Base-by-base conservation (phyloP, 1,140 invertebrate genomes). In the Himalopsyche phryganea region DNA sequence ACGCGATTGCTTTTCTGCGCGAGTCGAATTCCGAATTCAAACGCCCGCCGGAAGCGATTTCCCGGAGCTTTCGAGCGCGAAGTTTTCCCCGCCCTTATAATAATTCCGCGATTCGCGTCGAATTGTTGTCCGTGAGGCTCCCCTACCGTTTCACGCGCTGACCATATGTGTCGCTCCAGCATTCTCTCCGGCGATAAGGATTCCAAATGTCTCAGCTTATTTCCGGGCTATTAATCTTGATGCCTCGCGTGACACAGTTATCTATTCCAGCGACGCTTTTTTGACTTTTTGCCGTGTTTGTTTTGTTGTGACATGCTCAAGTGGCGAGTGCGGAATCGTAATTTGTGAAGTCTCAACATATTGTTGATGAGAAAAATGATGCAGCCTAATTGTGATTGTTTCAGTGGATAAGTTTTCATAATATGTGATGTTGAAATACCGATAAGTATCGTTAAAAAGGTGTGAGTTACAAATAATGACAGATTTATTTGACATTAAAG, bases 21-120 rank as follows among this genome's bases (percentile, higher is more conserved):
- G 18, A 44, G 5, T 17, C 6, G n/a, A 19, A 17, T 23, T 28
- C 15, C 38, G 17, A 20, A 32, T 1, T 50, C 32, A 13, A 40
- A 10, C 33, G 52, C 11, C 19, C 2, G 23, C 28, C 46, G 47
- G 19, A 28, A 51, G 11, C 52, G 33, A 54, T 40, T 15, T 47
- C 19, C 44, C 18, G 28, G 41, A 50, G 35, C 28, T 51, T 42
- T 33, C 40, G 41, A 58, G 65, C 66, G 68, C 67, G 20, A 13
- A 14, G 50, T 44, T 51, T 42, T 52, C 50, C n/a, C 38, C n/a
- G n/a, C 50, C 19, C 32, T 65, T 62, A 59, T 55, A 48, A 48
- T 61, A 61, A 58, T 60, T 50, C 47, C 17, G 38, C 52, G 65
- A 57, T 58, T 58, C 54, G 62, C 38, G 17, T 41, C 13, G 23